These are phyloP conservation scores for Diplodus sargus DNA, from an alignment of 2,797 vertebrate genomes.

Conservation along the genomic window DNA sequence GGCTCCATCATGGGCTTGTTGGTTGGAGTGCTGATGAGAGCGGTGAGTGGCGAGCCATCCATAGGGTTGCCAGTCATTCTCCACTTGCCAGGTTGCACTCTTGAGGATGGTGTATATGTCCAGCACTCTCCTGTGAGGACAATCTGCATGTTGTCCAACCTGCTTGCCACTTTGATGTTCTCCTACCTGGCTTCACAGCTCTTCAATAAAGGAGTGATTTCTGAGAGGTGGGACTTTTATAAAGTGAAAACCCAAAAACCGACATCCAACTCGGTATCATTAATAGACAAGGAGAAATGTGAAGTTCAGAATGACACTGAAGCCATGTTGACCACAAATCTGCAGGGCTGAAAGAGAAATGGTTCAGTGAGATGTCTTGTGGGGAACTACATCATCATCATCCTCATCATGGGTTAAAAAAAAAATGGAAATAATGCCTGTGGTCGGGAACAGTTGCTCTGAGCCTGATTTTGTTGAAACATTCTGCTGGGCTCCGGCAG, in stretches of 20 bases:
- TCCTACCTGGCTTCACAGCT: slow-evolving; percentile 54
- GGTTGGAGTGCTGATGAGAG: slow-evolving; percentile 40
- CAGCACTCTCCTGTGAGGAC: slow-evolving; percentile 84
- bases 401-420: too few species aligned
- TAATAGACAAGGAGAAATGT: neutral
- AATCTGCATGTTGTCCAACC: slow-evolving; percentile 75
- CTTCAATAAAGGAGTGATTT: slow-evolving; percentile 55
- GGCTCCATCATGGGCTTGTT: slow-evolving; percentile 64
- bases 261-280: neutral
- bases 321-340: slow-evolving; percentile 18
- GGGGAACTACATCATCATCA: neutral
- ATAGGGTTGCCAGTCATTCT: slow-evolving; percentile 72
- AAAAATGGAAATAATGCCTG: too few species aligned
- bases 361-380: neutral
- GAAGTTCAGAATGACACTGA: slow-evolving; percentile 29
- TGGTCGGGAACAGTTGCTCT: too few species aligned
- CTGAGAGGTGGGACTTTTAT: slow-evolving; percentile 57
- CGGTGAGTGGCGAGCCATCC: slow-evolving; percentile 61
- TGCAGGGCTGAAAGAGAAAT: neutral
- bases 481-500: too few species aligned
- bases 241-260: slow-evolving; percentile 38
- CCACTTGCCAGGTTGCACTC: slow-evolving; percentile 73
- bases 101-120: slow-evolving; percentile 62
- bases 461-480: too few species aligned
- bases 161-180: slow-evolving; percentile 62